These are phyloP conservation scores for Cebidichthys violaceus DNA, from an alignment of 2,113 vertebrate species.

Conservation along the genomic window DNA sequence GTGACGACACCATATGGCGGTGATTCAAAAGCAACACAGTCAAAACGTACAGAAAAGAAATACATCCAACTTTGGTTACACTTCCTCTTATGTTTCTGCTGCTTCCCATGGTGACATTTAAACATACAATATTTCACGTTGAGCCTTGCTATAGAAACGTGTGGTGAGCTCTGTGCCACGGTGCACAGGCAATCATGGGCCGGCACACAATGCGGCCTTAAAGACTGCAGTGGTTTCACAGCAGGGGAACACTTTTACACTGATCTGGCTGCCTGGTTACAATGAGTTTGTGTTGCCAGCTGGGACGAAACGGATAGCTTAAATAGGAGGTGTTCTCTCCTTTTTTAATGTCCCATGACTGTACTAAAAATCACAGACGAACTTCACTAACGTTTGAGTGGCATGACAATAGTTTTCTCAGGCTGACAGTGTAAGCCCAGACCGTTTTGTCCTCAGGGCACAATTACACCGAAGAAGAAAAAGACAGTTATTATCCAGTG, in stretches of 20 bases:
- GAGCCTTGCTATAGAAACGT: constrained; percentile 52
- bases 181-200: constrained; percentile 25
- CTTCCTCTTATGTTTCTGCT: constrained; percentile 30
- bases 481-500: constrained; percentile 68
- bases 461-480: constrained; percentile 66
- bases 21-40: constrained; percentile 36
- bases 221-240: constrained; percentile 65
- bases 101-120: constrained; percentile 62
- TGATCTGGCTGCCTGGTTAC: constrained; percentile 70
- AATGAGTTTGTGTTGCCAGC: constrained; percentile 64
- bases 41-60: constrained; percentile 18
- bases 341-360: constrained; percentile 72
- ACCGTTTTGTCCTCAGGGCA: constrained; percentile 57
- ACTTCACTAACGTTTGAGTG: constrained; percentile 56
- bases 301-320: constrained; percentile 49
- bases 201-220: constrained; percentile 60
- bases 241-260: constrained; percentile 67
- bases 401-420: constrained; percentile 65
- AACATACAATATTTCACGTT: constrained; percentile 61
- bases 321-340: constrained; percentile 62
- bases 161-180: constrained; percentile 28
- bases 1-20: constrained; percentile 12
- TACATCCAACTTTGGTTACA: constrained; percentile 31
- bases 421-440: constrained; percentile 51
- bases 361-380: constrained; percentile 47